Base-by-base conservation (phyloP, 2,888 invertebrate genomes). In the Creontiades dilutus region DNA sequence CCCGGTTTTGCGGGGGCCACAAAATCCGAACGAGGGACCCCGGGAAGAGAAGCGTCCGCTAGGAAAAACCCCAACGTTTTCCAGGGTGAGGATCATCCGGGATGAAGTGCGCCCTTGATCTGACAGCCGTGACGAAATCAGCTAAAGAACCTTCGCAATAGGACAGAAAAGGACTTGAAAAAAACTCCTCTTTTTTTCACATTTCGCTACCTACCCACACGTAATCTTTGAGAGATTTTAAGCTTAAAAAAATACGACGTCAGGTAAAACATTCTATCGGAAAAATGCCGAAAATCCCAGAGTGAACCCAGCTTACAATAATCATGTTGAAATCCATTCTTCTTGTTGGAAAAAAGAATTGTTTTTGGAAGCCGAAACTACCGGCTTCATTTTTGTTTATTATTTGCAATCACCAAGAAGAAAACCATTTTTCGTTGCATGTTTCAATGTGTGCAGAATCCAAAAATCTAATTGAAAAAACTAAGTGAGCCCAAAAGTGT, bases 81-180 rank as follows among this genome's bases (percentile, higher is more conserved):
- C 68, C 68, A 16, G 68, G 37, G 68, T 86, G 75, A 75, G 47
- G 86, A 86, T 86, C 47, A 86, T 86, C 86, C 86, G 75, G 86
- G 86, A 86, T 86, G 86, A 86, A 86, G 86, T 86, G 86, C 68
- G 86, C 86, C 76, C 76, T 86, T 75, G 75, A 75, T 75, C 68
- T 86, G 86, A 86, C 86, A 86, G 76, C 75, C 86, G 86, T 75
- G 86, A 86, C 68, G 75, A 23, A 86, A 86, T 86, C 86, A 16
- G 86, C 76, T n/a, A 86, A 86, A 86, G 48, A 75, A 61, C 57
- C 7, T 19, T 68, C 68, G 68, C 68, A 23, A 11, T 12, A 23
- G 9, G 27, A 12, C 12, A 27, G 23, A 68, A 68, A 68, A 68
- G 23, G 3, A 27, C 68, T 23, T 23, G 12, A 68, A 68, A 68